A percentile compares a stretch with the other conserved stretches of the same genome.
phyloP scores from a whole-genome alignment of 2,797 vertebrate genomes.

The Ptychobarbus kaznakovi region DNA sequence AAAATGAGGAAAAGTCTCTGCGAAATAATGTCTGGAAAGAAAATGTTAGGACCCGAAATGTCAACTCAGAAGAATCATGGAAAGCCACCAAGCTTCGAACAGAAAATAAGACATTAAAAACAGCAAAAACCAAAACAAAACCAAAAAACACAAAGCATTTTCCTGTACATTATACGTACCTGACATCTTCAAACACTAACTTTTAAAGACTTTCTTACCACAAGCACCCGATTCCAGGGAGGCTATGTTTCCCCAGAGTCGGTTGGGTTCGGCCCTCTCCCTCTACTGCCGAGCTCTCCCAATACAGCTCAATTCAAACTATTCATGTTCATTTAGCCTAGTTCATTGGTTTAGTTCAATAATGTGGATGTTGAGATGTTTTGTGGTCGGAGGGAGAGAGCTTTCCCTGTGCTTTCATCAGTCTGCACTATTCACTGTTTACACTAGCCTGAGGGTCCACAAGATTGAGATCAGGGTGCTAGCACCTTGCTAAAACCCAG shows the following conservation, averaged over 20 bases:
- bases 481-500: background rate
- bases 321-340: background rate
- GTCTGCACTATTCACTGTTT: conserved; percentile 73
- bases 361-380: conserved; percentile 25
- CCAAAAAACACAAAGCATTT: conserved; percentile 63
- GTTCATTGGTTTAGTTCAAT: conserved; percentile 3
- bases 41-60: conserved; percentile 70
- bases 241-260: conserved; percentile 63
- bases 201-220: conserved; percentile 86
- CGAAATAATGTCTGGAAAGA: conserved; percentile 72
- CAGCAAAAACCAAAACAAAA: background rate
- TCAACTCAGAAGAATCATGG: conserved; percentile 71
- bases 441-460: conserved; percentile 76
- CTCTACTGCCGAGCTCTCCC: conserved; percentile 52
- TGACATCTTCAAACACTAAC: conserved; percentile 78
- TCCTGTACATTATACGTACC: conserved; percentile 82
- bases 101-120: conserved; percentile 67
- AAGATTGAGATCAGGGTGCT: conserved; percentile 71
- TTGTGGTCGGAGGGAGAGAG: conserved; percentile 68
- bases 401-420: conserved; percentile 74
- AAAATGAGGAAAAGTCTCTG: conserved; percentile 66
- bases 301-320: conserved; percentile 15
- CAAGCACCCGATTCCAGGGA: conserved; percentile 76
- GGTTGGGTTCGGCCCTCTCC: conserved; percentile 71
- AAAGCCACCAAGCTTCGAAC: conserved; percentile 64